These are phyloP conservation scores for Melitaea athalia DNA, from an alignment of 2,888 invertebrate species.

Conservation along the genomic window DNA sequence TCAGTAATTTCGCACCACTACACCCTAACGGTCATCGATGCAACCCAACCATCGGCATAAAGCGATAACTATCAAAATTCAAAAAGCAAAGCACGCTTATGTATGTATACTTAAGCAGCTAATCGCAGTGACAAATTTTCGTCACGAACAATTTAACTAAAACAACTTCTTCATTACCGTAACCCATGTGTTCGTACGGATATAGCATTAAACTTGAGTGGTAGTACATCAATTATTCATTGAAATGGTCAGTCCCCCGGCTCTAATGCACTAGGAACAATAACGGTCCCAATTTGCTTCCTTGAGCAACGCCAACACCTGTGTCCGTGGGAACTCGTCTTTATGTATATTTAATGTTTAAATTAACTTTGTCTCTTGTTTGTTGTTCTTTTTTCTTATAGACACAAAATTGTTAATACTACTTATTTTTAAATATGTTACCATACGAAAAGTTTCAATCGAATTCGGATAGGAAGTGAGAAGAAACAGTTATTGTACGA, in stretches of 20 bases:
- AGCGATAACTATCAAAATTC: too few relatives aligned
- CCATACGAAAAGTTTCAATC: background rate
- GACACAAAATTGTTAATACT: background rate
- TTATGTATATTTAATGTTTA: conserved; percentile 22
- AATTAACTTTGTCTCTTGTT: conserved; percentile 11
- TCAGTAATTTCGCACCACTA: too few relatives aligned
- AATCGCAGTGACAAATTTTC: conserved; percentile 1
- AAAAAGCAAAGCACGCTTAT: too few relatives aligned
- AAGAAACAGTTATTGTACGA: too few relatives aligned
- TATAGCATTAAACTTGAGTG: conserved; percentile 46
- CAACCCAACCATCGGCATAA: too few relatives aligned
- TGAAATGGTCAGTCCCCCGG: conserved; percentile 50
- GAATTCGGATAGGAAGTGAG: too few relatives aligned
- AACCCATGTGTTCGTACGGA: conserved; percentile 42
- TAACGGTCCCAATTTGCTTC: conserved; percentile 43
- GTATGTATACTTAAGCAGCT: too few relatives aligned
- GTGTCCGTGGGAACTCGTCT: conserved; percentile 51
- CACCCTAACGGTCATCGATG: too few relatives aligned
- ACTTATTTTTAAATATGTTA: background rate
- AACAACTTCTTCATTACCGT: conserved; percentile 22
- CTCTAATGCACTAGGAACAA: conserved; percentile 43
- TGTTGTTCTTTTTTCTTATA: conserved; percentile 2
- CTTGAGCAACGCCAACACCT: conserved; percentile 50
- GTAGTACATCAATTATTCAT: conserved; percentile 54
- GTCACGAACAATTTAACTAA: background rate